Percentiles rank a stretch among this genome's conserved stretches.
Evolutionary conservation across 2,888 invertebrate genomes (phyloP).

Genomic region (Acrobasis repandana): DNA sequence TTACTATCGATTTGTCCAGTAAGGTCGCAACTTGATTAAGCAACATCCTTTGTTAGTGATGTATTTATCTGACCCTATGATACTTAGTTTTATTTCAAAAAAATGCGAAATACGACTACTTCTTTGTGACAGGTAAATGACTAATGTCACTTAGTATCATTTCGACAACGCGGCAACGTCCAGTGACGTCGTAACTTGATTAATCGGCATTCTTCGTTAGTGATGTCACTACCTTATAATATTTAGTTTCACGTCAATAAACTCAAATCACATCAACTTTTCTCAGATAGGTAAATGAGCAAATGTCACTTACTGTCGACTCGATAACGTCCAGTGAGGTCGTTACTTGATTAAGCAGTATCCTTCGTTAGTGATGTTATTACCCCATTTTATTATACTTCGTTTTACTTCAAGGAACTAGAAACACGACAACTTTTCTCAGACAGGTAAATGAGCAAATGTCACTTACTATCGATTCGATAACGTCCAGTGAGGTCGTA

Average conservation of each 20-base stretch:
- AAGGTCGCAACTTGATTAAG: constrained; percentile 48
- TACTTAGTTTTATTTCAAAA: too few species aligned
- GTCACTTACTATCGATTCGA: not conserved
- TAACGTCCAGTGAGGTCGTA: constrained; percentile 40
- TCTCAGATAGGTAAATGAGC: too few species aligned
- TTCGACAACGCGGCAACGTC: too few species aligned
- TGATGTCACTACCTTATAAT: too few species aligned
- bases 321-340: constrained; percentile 37
- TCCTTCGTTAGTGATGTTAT: constrained; percentile 49
- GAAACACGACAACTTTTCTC: not conserved
- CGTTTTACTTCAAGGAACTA: constrained; percentile 27
- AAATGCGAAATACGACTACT: too few species aligned
- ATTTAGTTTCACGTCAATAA: constrained; percentile 32
- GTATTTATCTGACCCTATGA: too few species aligned
- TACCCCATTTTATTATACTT: too few species aligned
- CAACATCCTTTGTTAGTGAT: constrained; percentile 44
- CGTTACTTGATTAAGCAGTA: constrained; percentile 49
- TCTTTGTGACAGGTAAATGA: too few species aligned
- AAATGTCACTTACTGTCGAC: too few species aligned
- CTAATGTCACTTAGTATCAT: too few species aligned
- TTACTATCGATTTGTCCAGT: constrained; percentile 30
- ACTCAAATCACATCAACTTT: too few species aligned
- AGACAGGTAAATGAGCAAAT: not conserved
- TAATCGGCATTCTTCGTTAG: constrained; percentile 47
- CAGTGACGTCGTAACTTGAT: constrained; percentile 45